These are phyloP conservation scores for Pristionchus arcanus DNA, from an alignment of 2,888 invertebrate genomes.

Conservation along the genomic window DNA sequence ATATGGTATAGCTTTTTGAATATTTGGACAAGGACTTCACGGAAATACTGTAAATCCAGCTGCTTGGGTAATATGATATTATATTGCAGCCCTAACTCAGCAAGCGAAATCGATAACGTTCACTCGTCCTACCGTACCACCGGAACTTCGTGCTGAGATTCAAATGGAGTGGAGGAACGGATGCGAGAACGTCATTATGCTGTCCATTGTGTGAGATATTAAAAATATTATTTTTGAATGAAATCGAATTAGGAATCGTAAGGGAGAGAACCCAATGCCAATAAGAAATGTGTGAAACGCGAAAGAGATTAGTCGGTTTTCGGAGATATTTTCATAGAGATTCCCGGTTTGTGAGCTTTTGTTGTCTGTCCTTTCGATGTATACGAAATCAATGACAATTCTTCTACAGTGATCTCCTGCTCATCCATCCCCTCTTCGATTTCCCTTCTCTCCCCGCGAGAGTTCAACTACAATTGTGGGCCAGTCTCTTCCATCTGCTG, in stretches of 20 bases:
- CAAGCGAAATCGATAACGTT: slow-evolving; percentile 17
- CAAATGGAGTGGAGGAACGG: background rate
- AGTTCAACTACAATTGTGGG: slow-evolving; percentile 15
- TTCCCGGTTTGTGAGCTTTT: background rate
- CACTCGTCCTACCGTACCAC: slow-evolving; percentile 40
- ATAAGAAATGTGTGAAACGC: background rate
- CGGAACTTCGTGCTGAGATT: background rate
- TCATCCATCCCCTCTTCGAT: slow-evolving; percentile 6
- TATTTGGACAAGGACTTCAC: background rate
- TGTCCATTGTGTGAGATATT: background rate
- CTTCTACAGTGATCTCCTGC: background rate
- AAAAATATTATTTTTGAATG: background rate
- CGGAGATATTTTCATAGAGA: background rate
- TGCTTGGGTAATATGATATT: background rate
- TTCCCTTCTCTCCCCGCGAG: background rate
- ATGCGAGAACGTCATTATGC: background rate
- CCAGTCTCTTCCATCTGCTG: background rate
- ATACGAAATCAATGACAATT: background rate
- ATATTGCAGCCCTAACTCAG: background rate
- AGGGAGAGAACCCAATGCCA: background rate
- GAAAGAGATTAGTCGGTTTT: background rate
- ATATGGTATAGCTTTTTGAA: no score
- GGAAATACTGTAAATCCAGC: background rate
- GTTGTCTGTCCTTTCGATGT: background rate
- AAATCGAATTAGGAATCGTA: background rate